A percentile compares a stretch with the other conserved stretches of the same genome.
Evolutionary conservation across 2,888 invertebrate genomes (phyloP).

Genomic region (Latrodectus hesperus): DNA sequence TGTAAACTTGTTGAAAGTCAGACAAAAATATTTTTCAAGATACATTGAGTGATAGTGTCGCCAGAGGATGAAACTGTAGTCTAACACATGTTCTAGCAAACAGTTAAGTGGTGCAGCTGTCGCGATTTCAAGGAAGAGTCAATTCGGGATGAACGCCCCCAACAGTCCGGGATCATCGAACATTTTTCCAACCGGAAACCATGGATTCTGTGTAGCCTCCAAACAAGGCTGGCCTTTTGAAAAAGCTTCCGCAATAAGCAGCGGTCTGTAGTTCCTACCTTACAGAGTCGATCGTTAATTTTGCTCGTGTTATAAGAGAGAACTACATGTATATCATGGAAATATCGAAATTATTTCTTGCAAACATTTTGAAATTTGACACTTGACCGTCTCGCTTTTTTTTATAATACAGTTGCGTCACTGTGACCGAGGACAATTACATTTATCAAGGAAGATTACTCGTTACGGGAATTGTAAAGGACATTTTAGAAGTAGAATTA

Average conservation of each 20-base stretch:
- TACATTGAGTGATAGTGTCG: not conserved
- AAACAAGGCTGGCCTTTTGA: slow-evolving; percentile 33
- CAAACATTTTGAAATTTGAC: slow-evolving; percentile 25
- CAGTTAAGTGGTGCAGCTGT: not conserved
- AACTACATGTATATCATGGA: not conserved
- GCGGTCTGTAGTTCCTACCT: slow-evolving; percentile 54
- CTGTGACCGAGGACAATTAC: not conserved
- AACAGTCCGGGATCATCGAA: slow-evolving; percentile 47
- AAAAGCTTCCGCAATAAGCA: slow-evolving; percentile 56
- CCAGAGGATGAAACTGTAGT: not conserved
- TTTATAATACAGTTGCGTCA: slow-evolving; percentile 21
- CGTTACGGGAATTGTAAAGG: not conserved
- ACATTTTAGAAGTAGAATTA: not conserved
- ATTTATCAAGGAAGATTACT: not conserved
- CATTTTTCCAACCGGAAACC: slow-evolving; percentile 40
- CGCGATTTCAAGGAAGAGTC: slow-evolving; percentile 43
- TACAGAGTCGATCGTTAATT: slow-evolving; percentile 49
- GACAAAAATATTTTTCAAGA: no score
- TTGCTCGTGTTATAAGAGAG: slow-evolving; percentile 22
- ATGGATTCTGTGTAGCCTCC: slow-evolving; percentile 41
- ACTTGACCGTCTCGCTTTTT: slow-evolving; percentile 31
- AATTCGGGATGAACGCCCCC: slow-evolving; percentile 51
- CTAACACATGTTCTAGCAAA: not conserved
- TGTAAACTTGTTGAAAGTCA: no score
- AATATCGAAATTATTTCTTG: slow-evolving; percentile 5